Conservation (phyloP, 2,888 invertebrate genomes). For the Ennomos fuscantarius region DNA sequence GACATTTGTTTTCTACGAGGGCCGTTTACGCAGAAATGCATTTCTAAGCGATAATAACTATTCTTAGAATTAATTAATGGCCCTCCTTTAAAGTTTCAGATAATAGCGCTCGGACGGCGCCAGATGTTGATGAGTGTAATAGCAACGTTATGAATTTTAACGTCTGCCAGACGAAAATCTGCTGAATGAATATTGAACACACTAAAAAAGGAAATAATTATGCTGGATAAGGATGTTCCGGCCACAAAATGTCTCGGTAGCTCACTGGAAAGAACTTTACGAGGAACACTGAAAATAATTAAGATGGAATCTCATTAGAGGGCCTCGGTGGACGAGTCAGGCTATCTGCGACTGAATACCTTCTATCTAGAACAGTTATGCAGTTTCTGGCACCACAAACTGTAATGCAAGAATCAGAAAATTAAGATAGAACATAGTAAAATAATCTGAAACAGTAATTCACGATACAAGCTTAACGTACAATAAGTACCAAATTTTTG, state of each 20-base stretch:
- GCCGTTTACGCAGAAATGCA: constrained; percentile 25
- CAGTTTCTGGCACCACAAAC: constrained; percentile 19
- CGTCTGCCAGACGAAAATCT: constrained; percentile 71
- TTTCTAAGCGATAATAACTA: constrained; percentile 48
- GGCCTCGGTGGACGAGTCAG: constrained; percentile 43
- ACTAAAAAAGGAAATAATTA: constrained; percentile 74
- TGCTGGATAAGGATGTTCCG: constrained; percentile 69
- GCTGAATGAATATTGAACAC: constrained; percentile 76
- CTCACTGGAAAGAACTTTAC: constrained; percentile 62
- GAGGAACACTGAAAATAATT: constrained; percentile 71
- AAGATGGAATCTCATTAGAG: constrained; percentile 70
- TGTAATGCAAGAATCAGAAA: constrained; percentile 28
- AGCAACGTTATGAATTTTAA: constrained; percentile 80
- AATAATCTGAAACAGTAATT: constrained; percentile 13
- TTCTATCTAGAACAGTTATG: constrained; percentile 22
- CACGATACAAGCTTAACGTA: background rate
- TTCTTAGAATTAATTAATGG: constrained; percentile 68
- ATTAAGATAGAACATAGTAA: constrained; percentile 28
- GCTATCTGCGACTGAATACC: constrained; percentile 29
- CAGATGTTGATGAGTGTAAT: constrained; percentile 79
- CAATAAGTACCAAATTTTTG: constrained; percentile 39
- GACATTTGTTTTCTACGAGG: constrained; percentile 26
- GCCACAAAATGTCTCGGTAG: constrained; percentile 64
- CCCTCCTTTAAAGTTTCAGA: constrained; percentile 65
- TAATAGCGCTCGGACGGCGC: constrained; percentile 69